Evolutionary conservation across 1,140 invertebrate species (phyloP).

Genomic region (Arion vulgaris): DNA sequence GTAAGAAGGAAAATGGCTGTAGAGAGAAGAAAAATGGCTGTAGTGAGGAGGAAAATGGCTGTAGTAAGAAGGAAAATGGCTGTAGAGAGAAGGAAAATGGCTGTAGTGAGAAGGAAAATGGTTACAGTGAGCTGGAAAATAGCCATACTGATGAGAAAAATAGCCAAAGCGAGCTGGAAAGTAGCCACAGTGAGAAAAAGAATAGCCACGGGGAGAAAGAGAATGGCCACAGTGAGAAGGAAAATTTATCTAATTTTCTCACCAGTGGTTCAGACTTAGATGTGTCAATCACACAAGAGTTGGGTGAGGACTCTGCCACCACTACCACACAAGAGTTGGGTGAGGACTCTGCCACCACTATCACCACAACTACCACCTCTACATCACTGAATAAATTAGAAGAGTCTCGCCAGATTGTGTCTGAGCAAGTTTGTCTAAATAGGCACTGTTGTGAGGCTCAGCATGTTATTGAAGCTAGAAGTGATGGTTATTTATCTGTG

Average conservation of each 20-base stretch:
- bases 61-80: no score
- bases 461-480: background rate
- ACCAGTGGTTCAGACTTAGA: background rate
- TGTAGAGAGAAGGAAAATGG: no score
- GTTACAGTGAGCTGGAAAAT: no score
- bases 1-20: no score
- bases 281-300: background rate
- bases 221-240: background rate
- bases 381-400: background rate
- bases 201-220: no score
- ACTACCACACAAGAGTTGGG: background rate
- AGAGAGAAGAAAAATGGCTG: no score
- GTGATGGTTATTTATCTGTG: conserved; percentile 21
- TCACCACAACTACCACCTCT: no score
- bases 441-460: background rate
- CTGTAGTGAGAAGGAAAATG: no score
- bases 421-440: background rate
- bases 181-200: no score
- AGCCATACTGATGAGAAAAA: no score
- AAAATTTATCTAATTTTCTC: background rate
- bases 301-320: background rate
- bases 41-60: no score
- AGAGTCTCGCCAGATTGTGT: background rate
- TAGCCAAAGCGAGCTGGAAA: no score
- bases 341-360: background rate